Conservation (phyloP, 2,797 vertebrate genomes). For the Pseudochirops corinnae region DNA sequence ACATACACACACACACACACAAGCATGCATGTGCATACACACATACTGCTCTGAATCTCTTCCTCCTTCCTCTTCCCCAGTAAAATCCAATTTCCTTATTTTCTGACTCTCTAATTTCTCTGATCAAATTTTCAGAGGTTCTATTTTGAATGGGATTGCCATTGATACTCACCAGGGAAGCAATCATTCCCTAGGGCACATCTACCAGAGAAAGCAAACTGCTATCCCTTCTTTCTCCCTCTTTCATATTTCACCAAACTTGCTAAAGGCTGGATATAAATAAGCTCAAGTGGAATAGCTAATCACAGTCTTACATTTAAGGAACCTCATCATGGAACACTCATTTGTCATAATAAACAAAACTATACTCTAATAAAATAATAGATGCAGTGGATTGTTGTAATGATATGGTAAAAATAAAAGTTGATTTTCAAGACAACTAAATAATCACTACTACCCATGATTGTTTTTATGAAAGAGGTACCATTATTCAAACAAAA, state of each 20-base stretch:
- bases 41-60: not conserved
- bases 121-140: constrained; percentile 52
- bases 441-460: constrained; percentile 35
- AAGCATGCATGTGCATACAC: fast-evolving
- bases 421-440: constrained; percentile 10
- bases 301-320: not conserved
- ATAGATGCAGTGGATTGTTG: constrained; percentile 44
- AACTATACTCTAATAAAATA: not conserved
- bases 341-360: not conserved
- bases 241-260: not conserved
- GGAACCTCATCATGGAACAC: not conserved
- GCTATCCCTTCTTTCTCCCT: not conserved
- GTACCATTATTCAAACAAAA: constrained; percentile 62
- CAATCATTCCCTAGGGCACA: constrained; percentile 61
- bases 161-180: constrained; percentile 39
- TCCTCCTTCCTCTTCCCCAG: constrained; percentile 61
- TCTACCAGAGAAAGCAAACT: constrained; percentile 63
- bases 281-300: not conserved
- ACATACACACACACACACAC: too few relatives aligned
- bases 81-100: constrained; percentile 30
- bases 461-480: constrained; percentile 44
- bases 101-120: not conserved
- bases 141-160: constrained; percentile 3
- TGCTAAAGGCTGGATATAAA: not conserved
- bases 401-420: constrained; percentile 53